Conservation (phyloP, 2,113 vertebrate genomes). For the Stictonetta naevosa region DNA sequence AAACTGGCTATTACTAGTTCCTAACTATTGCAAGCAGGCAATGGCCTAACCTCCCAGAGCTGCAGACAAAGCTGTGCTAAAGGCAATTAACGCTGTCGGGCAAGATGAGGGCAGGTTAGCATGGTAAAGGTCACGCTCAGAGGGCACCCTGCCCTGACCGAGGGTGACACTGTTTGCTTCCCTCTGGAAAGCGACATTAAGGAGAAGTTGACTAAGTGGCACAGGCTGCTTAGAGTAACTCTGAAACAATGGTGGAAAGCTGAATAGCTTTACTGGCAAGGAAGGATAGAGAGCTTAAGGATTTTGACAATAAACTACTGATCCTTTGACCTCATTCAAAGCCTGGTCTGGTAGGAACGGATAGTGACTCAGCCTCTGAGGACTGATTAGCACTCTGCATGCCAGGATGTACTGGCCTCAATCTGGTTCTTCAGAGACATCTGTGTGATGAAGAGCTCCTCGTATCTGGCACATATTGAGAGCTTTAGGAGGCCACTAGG, state of each 20-base stretch:
- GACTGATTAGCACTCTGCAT: neutral
- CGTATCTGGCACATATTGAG: neutral
- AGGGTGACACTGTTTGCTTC: neutral
- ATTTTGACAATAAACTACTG: neutral
- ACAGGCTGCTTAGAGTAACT: accelerated
- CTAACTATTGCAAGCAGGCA: neutral
- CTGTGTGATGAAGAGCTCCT: neutral
- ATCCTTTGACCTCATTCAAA: slow-evolving; percentile 31
- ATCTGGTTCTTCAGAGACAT: slow-evolving; percentile 24
- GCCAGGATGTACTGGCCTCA: slow-evolving; percentile 4
- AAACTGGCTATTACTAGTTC: slow-evolving; percentile 25
- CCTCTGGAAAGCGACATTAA: neutral
- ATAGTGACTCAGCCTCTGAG: slow-evolving; percentile 8
- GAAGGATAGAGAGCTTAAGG: neutral
- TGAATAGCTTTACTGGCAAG: neutral
- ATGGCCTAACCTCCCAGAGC: neutral
- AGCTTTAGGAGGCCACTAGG: slow-evolving; percentile 8
- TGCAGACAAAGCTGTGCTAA: neutral
- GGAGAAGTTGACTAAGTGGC: neutral
- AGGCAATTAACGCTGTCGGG: neutral
- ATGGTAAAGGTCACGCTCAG: slow-evolving; percentile 9
- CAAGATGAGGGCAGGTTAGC: slow-evolving; percentile 44
- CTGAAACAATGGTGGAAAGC: neutral
- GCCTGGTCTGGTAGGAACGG: slow-evolving; percentile 10
- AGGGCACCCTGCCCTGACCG: neutral